A percentile compares a stretch with the other conserved stretches of the same genome.
These are phyloP conservation scores for Lycaena phlaeas DNA, from an alignment of 2,888 invertebrate genomes.

Conservation along the genomic window DNA sequence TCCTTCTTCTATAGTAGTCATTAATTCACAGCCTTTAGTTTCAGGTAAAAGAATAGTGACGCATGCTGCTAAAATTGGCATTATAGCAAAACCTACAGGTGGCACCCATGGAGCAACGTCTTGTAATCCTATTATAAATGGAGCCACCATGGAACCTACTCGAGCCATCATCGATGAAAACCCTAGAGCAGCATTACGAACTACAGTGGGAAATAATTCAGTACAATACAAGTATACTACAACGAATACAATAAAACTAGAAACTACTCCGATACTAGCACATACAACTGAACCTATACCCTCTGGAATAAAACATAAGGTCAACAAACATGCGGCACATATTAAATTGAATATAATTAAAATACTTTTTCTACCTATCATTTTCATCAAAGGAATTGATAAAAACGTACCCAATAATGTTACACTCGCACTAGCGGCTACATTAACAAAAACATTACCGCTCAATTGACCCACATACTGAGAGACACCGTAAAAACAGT, in stretches of 20 bases:
- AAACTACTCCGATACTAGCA: constrained; percentile 82
- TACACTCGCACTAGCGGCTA: constrained; percentile 81
- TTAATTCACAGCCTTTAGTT: constrained; percentile 81
- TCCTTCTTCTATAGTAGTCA: constrained; percentile 86
- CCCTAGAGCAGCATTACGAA: constrained; percentile 89
- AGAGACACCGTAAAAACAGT: constrained; percentile 84
- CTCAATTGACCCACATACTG: constrained; percentile 86
- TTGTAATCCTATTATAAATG: constrained; percentile 79
- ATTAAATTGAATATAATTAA: constrained; percentile 76
- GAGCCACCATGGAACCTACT: constrained; percentile 88
- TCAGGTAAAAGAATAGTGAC: constrained; percentile 80
- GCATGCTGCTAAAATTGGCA: constrained; percentile 74
- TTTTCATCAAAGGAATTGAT: constrained; percentile 77
- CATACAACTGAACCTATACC: constrained; percentile 67
- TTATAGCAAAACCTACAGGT: constrained; percentile 78
- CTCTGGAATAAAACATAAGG: constrained; percentile 69
- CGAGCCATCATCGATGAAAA: constrained; percentile 91
- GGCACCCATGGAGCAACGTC: constrained; percentile 73
- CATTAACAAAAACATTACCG: constrained; percentile 87
- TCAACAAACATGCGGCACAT: constrained; percentile 74
- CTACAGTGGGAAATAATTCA: constrained; percentile 91
- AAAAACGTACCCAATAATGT: constrained; percentile 73
- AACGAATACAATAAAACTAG: constrained; percentile 88
- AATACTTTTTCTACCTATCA: constrained; percentile 77
- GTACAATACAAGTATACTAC: constrained; percentile 89